phyloP scores from a whole-genome alignment of 2,888 invertebrate species.

The Willowsia nigromaculata region DNA sequence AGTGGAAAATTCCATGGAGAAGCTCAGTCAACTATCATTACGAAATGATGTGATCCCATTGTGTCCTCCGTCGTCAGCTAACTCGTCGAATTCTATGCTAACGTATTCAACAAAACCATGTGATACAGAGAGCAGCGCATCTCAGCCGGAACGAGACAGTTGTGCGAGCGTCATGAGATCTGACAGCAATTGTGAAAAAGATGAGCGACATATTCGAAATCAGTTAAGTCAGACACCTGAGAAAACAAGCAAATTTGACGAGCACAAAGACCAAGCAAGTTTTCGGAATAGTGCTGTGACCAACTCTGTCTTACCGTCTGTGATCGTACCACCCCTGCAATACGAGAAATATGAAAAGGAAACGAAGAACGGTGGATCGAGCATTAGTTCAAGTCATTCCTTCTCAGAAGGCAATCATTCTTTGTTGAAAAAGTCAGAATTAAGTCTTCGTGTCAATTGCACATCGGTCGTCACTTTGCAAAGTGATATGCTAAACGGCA shows the following conservation, averaged over 20 bases:
- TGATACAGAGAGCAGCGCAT: constrained; percentile 27
- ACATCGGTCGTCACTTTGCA: constrained; percentile 77
- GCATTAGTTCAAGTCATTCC: background rate
- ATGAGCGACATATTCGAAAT: constrained; percentile 47
- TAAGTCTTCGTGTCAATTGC: constrained; percentile 75
- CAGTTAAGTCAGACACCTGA: background rate
- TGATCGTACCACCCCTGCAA: constrained; percentile 76
- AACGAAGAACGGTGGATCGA: background rate
- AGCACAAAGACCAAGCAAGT: constrained; percentile 22
- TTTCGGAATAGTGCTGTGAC: constrained; percentile 17
- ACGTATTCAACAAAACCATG: constrained; percentile 12
- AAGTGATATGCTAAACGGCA: constrained; percentile 68
- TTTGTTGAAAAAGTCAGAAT: constrained; percentile 70
- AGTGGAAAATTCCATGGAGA: constrained; percentile 12
- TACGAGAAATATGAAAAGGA: constrained; percentile 65
- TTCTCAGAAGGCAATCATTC: constrained; percentile 19
- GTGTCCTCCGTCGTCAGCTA: constrained; percentile 13
- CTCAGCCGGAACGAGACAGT: constrained; percentile 10
- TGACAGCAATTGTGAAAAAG: constrained; percentile 62
- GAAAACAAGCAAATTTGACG: background rate
- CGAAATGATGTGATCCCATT: constrained; percentile 40
- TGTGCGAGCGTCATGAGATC: constrained; percentile 30
- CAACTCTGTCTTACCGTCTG: constrained; percentile 71
- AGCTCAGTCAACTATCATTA: constrained; percentile 50
- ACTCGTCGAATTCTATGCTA: background rate